Evolutionary conservation across 2,888 invertebrate species (phyloP), one percentile per base, ranked within the genome.

Genomic region (Mallateleia sp.): DNA sequence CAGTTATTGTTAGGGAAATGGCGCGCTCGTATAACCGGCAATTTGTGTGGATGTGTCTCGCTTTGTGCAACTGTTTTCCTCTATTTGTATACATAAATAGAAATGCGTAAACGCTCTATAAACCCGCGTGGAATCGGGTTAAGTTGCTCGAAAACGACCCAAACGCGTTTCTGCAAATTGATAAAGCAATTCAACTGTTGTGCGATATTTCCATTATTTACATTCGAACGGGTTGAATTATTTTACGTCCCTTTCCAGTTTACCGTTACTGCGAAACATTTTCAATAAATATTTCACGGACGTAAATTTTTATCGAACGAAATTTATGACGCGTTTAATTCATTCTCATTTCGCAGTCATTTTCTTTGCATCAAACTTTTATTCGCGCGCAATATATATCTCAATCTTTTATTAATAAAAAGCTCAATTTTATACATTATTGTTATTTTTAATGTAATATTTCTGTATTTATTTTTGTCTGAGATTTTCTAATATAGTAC

Each of bases 1-100:
- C 69, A 24, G 52, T 75, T 75, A 83, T 77, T 82, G 75, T 72
- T 81, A 58, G 58, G n/a, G 45, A 74, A 67, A 42, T 32, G 25
- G 38, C 58, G 47, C 54, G 47, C 66, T n/a, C 18, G n/a, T 18
- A 18, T 54, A 71, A 71, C 71, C 22, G 52, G 38, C 54, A 60
- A 67, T 74, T 81, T 60, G 47, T 28, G 60, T 28, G 25, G 60
- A 79, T 60, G 67, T 58, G 78, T 67, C 50, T 58, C 4, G 50
- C 56, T 18, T 69, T 62, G 60, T 34, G 25, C 54, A 56, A 79
- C 5, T 15, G 34, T n/a, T 47, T 45, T 58, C 34, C 18, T 34
- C 58, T 60, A 45, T 72, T 62, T 52, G 60, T 54, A 50, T 18
- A 25, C 42, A 72, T 18, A 58, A 22, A 56, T 18, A 56, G 42